Conservation (phyloP, 2,888 invertebrate genomes). For the Saturnia japonica region DNA sequence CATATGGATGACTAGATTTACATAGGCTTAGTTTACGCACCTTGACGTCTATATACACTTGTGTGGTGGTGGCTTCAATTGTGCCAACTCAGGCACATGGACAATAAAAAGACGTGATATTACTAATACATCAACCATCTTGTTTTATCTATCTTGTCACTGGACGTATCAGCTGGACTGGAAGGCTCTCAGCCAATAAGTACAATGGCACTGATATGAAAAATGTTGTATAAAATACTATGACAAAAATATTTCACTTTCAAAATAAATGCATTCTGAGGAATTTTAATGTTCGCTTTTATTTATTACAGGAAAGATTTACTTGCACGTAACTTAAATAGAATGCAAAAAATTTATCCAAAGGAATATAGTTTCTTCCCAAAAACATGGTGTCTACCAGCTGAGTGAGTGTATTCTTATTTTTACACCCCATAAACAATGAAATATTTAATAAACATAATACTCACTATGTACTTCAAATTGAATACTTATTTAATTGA, state of each 20-base stretch:
- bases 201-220: too few species aligned
- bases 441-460: too few species aligned
- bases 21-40: background rate
- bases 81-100: too few species aligned
- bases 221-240: background rate
- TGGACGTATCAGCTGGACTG: too few species aligned
- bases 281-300: background rate
- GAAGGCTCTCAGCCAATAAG: too few species aligned
- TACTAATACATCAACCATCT: too few species aligned
- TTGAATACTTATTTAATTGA: background rate
- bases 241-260: background rate
- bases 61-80: too few species aligned
- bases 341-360: constrained; percentile 94
- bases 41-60: background rate
- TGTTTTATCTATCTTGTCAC: background rate
- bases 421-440: too few species aligned
- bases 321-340: constrained; percentile 92
- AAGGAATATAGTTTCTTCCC: constrained; percentile 96
- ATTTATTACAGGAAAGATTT: constrained; percentile 87
- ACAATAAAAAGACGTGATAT: background rate
- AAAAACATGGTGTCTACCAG: constrained; percentile 96
- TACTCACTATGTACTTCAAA: background rate
- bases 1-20: too few species aligned
- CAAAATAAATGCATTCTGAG: background rate
- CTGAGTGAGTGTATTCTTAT: constrained; percentile 87